Base-by-base conservation (phyloP, 2,113 vertebrate genomes). In the Dermatemys mawii region DNA sequence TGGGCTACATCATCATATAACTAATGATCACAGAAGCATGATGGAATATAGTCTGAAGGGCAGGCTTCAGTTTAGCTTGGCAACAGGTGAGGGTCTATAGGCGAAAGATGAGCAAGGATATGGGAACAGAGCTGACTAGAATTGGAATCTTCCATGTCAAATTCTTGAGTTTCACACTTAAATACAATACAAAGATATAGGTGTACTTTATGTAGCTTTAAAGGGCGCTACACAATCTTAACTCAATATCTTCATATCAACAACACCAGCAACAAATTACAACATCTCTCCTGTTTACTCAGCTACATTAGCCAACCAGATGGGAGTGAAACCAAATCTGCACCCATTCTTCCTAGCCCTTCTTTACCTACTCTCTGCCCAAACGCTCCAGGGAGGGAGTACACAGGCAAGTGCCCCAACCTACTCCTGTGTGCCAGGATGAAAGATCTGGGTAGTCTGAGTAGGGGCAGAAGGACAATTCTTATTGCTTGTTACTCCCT, bases 401-500 rank as follows among this genome's bases (percentile, higher is more conserved):
- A 46, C 22, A 14, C 24, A 44, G 73, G 73, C 24, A 27, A 27
- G 26, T 44, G 21, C 11, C 11, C 41, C 73, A 44, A 44, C 38
- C 73, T 76, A 76, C 44, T 44, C 41, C 38, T 76, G 44, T 76
- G 70, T 27, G 41, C 24, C 41, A 44, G 12, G 44, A 46, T 46
- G 44, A 46, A 44, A 76, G 41, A 26, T 46, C 73, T 76, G 38
- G 41, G 11, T 76, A 76, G 44, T 44, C 19, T 75, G 41, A 27
- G 5, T 29, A 46, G 26, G 5, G 11, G 22, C 22, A 46, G 73
- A 76, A 26, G 24, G 4, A 51, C 46, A 16, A 44, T 10, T 51
- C 27, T 1, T 10, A 7, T n/a, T 4, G 1, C 1, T 1, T 46
- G 3, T 32, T 57, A 29, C 22, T 17, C 57, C 22, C 22, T n/a